Conservation (phyloP, 2,797 vertebrate genomes). For the Gymnocypris eckloni region DNA sequence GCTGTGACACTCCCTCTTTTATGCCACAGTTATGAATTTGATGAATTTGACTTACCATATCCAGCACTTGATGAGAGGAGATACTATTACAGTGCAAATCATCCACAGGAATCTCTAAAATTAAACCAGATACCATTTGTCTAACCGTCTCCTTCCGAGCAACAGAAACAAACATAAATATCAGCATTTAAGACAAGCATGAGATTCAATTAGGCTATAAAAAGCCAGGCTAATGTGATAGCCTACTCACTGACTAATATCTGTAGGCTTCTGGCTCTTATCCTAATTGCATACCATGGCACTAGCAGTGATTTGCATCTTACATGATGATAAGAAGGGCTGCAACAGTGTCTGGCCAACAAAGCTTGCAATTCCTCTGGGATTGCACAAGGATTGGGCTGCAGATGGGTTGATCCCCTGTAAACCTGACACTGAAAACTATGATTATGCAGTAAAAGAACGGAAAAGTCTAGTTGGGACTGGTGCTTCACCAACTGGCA, state of each 20-base stretch:
- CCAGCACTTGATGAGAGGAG: background rate
- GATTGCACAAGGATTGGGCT: constrained; percentile 39
- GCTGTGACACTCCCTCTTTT: background rate
- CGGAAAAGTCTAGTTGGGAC: constrained; percentile 39
- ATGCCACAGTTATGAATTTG: background rate
- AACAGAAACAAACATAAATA: constrained; percentile 27
- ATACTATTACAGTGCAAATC: background rate
- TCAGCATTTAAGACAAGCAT: constrained; percentile 22
- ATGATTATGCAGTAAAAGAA: constrained; percentile 43
- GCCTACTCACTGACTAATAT: background rate
- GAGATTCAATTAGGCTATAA: constrained; percentile 21
- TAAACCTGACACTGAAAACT: constrained; percentile 49
- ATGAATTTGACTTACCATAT: background rate
- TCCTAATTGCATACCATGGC: constrained; percentile 10
- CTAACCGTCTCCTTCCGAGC: background rate
- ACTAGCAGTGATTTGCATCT: constrained; percentile 27
- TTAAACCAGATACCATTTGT: background rate
- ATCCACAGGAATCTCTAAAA: constrained; percentile 1
- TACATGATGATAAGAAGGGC: constrained; percentile 21
- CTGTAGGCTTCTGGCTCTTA: background rate
- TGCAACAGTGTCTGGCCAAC: background rate
- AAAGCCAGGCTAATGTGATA: constrained; percentile 3
- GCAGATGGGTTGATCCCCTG: constrained; percentile 39
- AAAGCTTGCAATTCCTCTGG: constrained; percentile 17
- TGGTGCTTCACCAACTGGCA: constrained; percentile 41